Evolutionary conservation across 2,113 vertebrate genomes (phyloP).

Genomic region (Centrocercus urophasianus): DNA sequence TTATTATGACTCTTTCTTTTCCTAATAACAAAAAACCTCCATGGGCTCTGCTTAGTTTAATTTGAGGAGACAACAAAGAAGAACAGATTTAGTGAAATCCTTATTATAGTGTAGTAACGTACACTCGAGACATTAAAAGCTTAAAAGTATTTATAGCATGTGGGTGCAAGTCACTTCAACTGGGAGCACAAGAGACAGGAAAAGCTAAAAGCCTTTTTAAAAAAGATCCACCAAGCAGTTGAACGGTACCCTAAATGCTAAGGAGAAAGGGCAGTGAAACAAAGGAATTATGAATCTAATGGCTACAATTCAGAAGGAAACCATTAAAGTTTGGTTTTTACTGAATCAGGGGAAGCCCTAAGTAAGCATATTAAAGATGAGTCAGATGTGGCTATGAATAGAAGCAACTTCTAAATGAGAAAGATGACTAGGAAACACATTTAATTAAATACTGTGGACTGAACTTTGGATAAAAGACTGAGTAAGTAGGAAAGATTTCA

Average conservation of each 20-base stretch:
- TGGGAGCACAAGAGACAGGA: neutral
- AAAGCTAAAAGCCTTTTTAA: neutral
- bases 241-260: neutral
- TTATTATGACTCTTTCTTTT: conserved; percentile 5
- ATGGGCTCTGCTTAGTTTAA: neutral
- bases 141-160: neutral
- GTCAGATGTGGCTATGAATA: neutral
- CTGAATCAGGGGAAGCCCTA: neutral
- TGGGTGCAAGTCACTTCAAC: neutral
- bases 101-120: neutral
- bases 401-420: neutral
- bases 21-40: neutral
- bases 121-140: neutral
- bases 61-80: neutral
- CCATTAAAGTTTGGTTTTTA: neutral
- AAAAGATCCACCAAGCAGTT: neutral
- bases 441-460: neutral
- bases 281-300: neutral
- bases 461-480: neutral
- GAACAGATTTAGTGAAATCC: neutral
- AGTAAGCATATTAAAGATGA: neutral
- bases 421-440: neutral
- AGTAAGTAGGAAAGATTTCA: neutral
- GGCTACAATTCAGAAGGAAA: neutral
- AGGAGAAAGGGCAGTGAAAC: neutral